phyloP scores from a whole-genome alignment of 92 coral and sea anemone genomes.

The Heteractis magnifica region DNA sequence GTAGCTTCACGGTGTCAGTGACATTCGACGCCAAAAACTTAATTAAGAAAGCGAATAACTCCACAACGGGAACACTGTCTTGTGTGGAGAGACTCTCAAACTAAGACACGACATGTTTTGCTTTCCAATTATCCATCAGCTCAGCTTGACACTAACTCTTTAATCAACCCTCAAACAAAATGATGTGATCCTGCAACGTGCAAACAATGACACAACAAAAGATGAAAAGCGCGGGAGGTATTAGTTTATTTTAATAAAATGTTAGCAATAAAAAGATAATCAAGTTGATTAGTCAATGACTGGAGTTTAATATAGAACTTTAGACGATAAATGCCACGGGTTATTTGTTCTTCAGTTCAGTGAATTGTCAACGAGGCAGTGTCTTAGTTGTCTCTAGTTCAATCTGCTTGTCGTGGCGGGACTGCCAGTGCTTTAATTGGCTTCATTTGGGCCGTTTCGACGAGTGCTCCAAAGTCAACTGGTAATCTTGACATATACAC shows the following conservation, averaged over 20 bases:
- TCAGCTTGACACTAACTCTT: constrained; percentile 73
- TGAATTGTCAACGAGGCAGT: constrained; percentile 15
- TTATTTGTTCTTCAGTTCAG: background rate
- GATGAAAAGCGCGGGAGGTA: constrained; percentile 58
- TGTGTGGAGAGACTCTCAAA: constrained; percentile 38
- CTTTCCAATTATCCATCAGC: constrained; percentile 52
- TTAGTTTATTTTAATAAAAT: constrained; percentile 75
- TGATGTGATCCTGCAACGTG: constrained; percentile 31
- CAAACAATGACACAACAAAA: constrained; percentile 53
- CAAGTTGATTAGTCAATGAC: constrained; percentile 78
- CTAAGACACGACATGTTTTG: constrained; percentile 65
- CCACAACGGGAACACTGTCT: constrained; percentile 48
- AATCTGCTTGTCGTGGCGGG: constrained; percentile 2
- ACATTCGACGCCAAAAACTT: constrained; percentile 34
- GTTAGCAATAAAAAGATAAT: constrained; percentile 73
- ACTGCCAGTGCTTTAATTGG: constrained; percentile 17
- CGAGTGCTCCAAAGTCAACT: constrained; percentile 20
- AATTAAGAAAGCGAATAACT: constrained; percentile 52
- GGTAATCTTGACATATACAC: constrained; percentile 8
- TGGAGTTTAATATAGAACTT: constrained; percentile 74
- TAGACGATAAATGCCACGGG: constrained; percentile 26
- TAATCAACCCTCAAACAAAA: constrained; percentile 54
- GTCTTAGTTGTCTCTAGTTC: background rate
- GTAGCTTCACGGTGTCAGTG: constrained; percentile 12
- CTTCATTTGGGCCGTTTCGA: constrained; percentile 22